Conservation (phyloP, 2,888 invertebrate genomes). For the Perizoma affinitatum region DNA sequence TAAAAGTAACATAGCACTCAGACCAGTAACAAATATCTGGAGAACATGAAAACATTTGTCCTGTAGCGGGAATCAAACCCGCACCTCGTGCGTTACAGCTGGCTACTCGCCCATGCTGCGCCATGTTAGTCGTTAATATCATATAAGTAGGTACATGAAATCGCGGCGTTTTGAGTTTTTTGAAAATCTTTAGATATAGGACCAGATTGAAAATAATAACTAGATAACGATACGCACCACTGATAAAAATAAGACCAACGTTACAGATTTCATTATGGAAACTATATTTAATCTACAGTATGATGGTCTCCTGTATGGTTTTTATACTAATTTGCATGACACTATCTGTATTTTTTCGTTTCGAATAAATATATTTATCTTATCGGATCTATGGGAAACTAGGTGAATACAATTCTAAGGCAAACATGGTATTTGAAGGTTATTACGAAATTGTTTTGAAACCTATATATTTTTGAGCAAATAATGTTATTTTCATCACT, state of each 20-base stretch:
- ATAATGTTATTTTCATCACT: no score
- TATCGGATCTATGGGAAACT: constrained; percentile 53
- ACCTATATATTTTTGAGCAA: neutral
- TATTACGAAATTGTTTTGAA: constrained; percentile 28
- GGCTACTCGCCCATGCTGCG: no score
- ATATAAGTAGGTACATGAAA: no score
- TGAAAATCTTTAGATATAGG: no score
- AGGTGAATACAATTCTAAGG: constrained; percentile 36
- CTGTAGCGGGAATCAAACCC: no score
- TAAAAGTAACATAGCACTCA: no score
- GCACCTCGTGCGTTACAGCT: no score
- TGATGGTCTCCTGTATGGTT: constrained; percentile 46
- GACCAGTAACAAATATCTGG: no score
- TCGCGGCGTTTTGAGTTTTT: no score
- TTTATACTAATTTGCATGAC: constrained; percentile 60
- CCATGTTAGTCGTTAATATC: no score
- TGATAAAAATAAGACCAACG: constrained; percentile 48
- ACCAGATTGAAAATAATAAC: no score
- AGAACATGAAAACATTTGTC: no score
- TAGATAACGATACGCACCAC: constrained; percentile 43
- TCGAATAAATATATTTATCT: constrained; percentile 56
- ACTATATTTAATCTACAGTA: constrained; percentile 3
- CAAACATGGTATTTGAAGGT: constrained; percentile 28
- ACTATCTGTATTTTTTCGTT: constrained; percentile 44
- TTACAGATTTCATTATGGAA: constrained; percentile 52